These are phyloP conservation scores for Aphrocallistes beatrix DNA, from an alignment of 37 sponge, comb jelly and placozoan genomes.

Conservation along the genomic window DNA sequence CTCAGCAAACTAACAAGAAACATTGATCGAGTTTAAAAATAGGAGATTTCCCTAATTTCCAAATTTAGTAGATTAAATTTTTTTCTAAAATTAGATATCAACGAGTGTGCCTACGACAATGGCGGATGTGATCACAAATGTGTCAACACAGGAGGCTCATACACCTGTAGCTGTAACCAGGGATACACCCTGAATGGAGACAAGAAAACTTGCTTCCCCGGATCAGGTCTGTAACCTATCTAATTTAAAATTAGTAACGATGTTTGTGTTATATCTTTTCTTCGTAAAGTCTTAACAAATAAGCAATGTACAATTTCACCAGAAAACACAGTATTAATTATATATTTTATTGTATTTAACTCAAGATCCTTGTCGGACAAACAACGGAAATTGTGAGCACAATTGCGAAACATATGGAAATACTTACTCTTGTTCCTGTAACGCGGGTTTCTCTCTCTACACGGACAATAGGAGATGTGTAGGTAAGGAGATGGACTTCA, in stretches of 20 bases:
- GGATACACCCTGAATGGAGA: constrained; percentile 27
- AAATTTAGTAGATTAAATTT: too few species aligned
- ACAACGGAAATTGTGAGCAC: constrained; percentile 28
- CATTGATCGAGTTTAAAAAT: too few species aligned
- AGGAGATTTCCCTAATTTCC: too few species aligned
- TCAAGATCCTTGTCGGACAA: neutral
- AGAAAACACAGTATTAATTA: too few species aligned
- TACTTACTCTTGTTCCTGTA: neutral
- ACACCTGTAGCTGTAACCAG: constrained; percentile 30
- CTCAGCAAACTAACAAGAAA: too few species aligned
- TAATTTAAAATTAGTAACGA: neutral
- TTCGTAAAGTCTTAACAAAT: too few species aligned
- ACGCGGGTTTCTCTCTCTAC: constrained; percentile 5
- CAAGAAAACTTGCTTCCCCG: neutral
- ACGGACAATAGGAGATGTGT: neutral
- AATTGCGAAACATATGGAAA: neutral
- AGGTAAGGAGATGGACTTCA: neutral
- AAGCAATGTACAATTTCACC: too few species aligned
- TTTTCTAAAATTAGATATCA: constrained; percentile 54
- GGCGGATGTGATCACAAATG: constrained; percentile 48
- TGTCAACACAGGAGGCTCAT: constrained; percentile 52
- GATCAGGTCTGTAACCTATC: neutral
- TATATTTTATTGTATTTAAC: too few species aligned
- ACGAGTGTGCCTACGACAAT: constrained; percentile 48
- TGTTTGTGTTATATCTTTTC: too few species aligned